Evolutionary conservation across 2,797 vertebrate species (phyloP).

Genomic region (Meda fulgida): DNA sequence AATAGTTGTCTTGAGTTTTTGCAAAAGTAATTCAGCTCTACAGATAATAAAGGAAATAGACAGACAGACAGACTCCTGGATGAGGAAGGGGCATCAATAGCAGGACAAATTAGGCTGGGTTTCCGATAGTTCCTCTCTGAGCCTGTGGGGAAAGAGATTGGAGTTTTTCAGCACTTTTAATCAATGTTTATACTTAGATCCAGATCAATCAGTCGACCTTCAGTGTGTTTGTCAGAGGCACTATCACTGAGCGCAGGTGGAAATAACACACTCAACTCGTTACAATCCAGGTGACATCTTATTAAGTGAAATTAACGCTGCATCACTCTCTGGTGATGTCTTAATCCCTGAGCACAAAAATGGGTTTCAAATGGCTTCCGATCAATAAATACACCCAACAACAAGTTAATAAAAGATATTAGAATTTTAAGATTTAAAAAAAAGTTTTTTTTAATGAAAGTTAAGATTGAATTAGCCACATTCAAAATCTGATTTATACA

Average conservation of each 20-base stretch:
- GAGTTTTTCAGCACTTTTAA: conserved; percentile 11
- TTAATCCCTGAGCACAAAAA: neutral
- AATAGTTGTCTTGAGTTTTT: neutral
- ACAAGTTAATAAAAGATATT: neutral
- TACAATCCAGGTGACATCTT: neutral
- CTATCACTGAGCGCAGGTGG: neutral
- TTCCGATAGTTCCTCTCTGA: conserved; percentile 1
- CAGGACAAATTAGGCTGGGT: neutral
- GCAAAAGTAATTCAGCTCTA: neutral
- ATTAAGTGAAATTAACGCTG: neutral
- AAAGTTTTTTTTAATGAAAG: neutral
- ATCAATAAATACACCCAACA: neutral
- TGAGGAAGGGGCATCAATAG: conserved; percentile 4
- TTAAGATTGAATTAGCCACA: neutral
- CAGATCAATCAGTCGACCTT: conserved; percentile 52
- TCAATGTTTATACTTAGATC: conserved; percentile 44
- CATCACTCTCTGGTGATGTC: neutral
- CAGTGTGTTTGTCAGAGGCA: neutral
- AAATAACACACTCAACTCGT: conserved; percentile 5
- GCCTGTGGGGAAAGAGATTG: neutral
- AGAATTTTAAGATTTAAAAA: neutral
- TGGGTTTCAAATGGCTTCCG: neutral
- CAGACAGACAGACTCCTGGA: conserved; percentile 17
- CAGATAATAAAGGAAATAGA: neutral
- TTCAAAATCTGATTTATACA: neutral